These are phyloP conservation scores for Baryphthengus martii DNA, from an alignment of 2,113 vertebrate genomes.

Conservation along the genomic window DNA sequence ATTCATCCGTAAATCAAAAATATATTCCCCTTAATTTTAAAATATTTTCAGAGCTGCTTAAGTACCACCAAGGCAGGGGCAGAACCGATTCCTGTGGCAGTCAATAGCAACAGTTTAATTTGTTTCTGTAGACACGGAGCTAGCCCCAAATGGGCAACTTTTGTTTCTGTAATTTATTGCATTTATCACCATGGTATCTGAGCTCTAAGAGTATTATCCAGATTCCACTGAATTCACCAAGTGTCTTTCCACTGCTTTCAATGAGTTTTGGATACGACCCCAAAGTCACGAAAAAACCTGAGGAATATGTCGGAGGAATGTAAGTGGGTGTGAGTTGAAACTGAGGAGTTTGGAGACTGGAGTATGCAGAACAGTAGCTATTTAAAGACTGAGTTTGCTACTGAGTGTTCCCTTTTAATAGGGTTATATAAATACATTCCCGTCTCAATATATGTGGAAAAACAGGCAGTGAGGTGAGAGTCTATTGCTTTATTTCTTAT, in stretches of 20 bases:
- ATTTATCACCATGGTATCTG: conserved; percentile 47
- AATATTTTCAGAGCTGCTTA: background rate
- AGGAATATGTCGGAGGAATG: conserved; percentile 63
- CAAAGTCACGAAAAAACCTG: conserved; percentile 43
- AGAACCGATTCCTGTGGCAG: background rate
- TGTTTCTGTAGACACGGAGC: background rate
- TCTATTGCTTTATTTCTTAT: conserved; percentile 63
- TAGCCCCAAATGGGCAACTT: background rate
- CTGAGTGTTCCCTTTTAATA: conserved; percentile 58
- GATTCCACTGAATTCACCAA: conserved; percentile 50
- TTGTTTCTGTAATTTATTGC: conserved; percentile 44
- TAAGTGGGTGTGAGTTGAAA: conserved; percentile 71
- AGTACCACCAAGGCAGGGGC: background rate
- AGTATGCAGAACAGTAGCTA: conserved; percentile 66
- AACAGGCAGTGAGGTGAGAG: conserved; percentile 70
- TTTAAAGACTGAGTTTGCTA: conserved; percentile 58
- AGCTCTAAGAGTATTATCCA: conserved; percentile 15
- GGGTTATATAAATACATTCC: conserved; percentile 71
- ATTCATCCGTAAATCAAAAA: background rate
- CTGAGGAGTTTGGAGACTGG: conserved; percentile 44
- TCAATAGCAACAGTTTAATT: conserved; percentile 7
- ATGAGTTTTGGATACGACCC: conserved; percentile 38
- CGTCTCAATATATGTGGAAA: conserved; percentile 62
- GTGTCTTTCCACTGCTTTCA: conserved; percentile 59
- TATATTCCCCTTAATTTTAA: background rate